A percentile compares a stretch with the other conserved stretches of the same genome.
Evolutionary conservation across 2,113 vertebrate species (phyloP).

Genomic region (Chionis minor): DNA sequence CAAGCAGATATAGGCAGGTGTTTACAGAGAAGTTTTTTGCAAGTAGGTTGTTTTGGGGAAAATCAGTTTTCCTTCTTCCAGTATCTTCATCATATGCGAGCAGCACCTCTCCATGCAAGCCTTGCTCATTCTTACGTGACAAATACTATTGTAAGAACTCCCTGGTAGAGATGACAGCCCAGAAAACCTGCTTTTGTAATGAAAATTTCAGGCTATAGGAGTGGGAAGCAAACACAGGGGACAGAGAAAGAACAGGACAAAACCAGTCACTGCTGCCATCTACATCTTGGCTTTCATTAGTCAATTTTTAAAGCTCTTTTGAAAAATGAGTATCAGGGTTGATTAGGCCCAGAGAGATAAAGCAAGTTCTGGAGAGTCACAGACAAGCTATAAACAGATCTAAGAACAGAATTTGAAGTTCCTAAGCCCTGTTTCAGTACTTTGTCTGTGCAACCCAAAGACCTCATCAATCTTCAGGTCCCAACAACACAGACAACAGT

Average conservation of each 20-base stretch:
- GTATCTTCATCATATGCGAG: background rate
- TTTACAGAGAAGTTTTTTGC: background rate
- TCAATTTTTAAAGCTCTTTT: background rate
- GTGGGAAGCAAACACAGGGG: background rate
- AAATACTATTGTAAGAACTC: background rate
- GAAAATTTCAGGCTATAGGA: background rate
- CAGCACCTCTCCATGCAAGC: background rate
- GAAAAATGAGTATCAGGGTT: background rate
- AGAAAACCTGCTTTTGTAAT: background rate
- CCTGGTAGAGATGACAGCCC: background rate
- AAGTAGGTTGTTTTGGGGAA: background rate
- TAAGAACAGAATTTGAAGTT: background rate
- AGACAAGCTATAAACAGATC: background rate
- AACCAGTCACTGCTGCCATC: background rate
- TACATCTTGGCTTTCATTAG: background rate
- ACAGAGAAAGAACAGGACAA: background rate
- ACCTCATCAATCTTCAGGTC: background rate
- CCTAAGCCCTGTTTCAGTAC: background rate
- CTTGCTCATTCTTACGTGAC: background rate
- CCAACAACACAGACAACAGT: background rate
- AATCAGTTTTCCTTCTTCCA: background rate
- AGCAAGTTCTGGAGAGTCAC: background rate
- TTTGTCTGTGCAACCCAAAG: background rate
- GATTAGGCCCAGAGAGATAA: background rate
- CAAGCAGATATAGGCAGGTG: background rate